Percentiles rank a stretch among this genome's conserved stretches.
Conservation (phyloP, 2,113 vertebrate genomes). For the Neolamprologus tretocephalus region DNA sequence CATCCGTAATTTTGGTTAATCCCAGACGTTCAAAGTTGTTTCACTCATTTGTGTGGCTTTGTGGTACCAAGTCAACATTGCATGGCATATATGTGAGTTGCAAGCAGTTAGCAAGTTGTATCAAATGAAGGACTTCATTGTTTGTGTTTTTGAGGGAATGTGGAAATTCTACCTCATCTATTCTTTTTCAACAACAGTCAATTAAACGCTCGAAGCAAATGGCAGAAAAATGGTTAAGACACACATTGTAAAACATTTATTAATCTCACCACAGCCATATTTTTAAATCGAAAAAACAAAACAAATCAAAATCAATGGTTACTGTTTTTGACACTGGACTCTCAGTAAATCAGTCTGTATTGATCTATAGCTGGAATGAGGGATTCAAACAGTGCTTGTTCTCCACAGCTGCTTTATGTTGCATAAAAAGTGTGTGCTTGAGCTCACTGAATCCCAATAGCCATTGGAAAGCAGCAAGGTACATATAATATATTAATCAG, state of each 20-base stretch:
- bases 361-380: not conserved
- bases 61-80: not conserved
- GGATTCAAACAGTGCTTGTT: not conserved
- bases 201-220: not conserved
- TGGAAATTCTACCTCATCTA: not conserved
- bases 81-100: not conserved
- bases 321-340: not conserved
- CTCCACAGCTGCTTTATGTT: not conserved
- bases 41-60: not conserved
- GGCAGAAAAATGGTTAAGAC: not conserved
- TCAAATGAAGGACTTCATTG: not conserved
- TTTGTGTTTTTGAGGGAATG: not conserved
- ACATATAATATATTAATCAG: not conserved
- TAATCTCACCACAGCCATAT: not conserved
- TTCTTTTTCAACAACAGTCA: not conserved
- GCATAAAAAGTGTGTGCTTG: not conserved
- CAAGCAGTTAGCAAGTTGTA: not conserved
- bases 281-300: not conserved
- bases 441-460: not conserved
- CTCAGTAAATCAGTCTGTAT: not conserved
- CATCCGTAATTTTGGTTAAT: not conserved
- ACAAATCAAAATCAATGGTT: not conserved
- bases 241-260: not conserved
- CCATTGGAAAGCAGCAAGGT: not conserved
- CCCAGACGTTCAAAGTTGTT: not conserved